Evolutionary conservation across 2,888 invertebrate genomes (phyloP).

Genomic region (Keiferia lycopersicella): DNA sequence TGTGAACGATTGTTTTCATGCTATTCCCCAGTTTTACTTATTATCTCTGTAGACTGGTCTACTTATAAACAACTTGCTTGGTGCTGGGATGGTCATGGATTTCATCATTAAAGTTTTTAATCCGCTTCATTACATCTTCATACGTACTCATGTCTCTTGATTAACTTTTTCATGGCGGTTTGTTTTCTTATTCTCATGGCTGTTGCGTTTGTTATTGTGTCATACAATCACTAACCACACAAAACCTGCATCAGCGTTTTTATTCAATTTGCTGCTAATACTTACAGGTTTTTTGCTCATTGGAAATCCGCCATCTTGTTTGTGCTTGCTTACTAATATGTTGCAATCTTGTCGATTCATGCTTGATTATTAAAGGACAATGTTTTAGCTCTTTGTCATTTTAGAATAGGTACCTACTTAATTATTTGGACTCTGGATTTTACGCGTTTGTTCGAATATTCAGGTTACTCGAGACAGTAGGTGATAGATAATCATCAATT

Average conservation of each 20-base stretch:
- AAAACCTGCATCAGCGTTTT: constrained; percentile 4
- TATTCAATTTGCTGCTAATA: not conserved
- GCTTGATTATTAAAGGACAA: not conserved
- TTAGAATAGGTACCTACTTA: no score
- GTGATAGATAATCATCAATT: no score
- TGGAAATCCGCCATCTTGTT: constrained; percentile 8
- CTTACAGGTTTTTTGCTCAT: not conserved
- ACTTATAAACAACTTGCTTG: no score
- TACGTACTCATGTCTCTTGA: not conserved
- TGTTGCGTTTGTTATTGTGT: constrained; percentile 12
- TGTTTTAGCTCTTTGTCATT: not conserved
- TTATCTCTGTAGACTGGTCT: not conserved
- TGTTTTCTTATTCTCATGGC: constrained; percentile 11
- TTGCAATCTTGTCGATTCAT: not conserved
- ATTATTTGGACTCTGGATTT: not conserved
- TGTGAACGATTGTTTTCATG: not conserved
- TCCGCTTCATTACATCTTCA: not conserved
- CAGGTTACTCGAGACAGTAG: no score
- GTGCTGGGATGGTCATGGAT: not conserved
- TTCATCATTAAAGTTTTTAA: not conserved
- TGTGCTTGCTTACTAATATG: not conserved
- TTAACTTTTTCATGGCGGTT: not conserved
- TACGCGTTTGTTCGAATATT: not conserved
- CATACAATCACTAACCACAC: not conserved
- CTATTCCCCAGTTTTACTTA: not conserved